A percentile compares a stretch with the other conserved stretches of the same genome.
These are phyloP conservation scores for Seira sanloemensis DNA, from an alignment of 2,888 invertebrate species.

Conservation along the genomic window DNA sequence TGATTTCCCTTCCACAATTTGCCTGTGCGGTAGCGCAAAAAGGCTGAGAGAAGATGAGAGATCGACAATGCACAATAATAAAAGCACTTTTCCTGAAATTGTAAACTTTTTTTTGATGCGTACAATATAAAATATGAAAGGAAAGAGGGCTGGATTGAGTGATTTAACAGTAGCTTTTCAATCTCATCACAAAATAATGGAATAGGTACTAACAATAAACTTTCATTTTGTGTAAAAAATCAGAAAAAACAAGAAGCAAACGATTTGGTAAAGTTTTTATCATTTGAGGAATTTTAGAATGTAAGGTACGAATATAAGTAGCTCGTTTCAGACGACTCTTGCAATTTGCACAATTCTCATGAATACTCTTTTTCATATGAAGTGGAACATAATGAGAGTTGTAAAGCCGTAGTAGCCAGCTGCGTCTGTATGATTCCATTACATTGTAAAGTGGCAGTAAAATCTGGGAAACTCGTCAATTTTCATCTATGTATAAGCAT, in stretches of 20 bases:
- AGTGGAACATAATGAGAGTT: constrained; percentile 32
- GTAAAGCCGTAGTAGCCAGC: constrained; percentile 26
- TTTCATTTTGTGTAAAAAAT: constrained; percentile 43
- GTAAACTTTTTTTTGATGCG: not conserved
- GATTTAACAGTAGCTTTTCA: constrained; percentile 23
- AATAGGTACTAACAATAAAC: constrained; percentile 17
- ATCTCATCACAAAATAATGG: not conserved
- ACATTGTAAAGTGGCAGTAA: constrained; percentile 43
- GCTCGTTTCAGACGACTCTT: not conserved
- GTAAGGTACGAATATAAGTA: no score
- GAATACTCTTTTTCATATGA: constrained; percentile 17
- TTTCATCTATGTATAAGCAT: constrained; percentile 43
- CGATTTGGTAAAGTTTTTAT: not conserved
- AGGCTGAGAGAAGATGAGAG: not conserved
- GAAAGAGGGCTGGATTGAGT: constrained; percentile 32
- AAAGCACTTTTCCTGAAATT: constrained; percentile 30
- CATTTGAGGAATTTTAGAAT: no score
- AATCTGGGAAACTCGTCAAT: constrained; percentile 39
- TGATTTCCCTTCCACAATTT: constrained; percentile 28
- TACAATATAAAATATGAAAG: constrained; percentile 5
- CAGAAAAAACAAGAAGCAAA: not conserved
- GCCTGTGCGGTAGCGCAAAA: not conserved
- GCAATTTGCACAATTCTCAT: constrained; percentile 12
- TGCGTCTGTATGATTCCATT: constrained; percentile 29
- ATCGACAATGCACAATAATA: constrained; percentile 24